Evolutionary conservation across 2,797 vertebrate species (phyloP).

Genomic region (Poeciliopsis paucimaculata): DNA sequence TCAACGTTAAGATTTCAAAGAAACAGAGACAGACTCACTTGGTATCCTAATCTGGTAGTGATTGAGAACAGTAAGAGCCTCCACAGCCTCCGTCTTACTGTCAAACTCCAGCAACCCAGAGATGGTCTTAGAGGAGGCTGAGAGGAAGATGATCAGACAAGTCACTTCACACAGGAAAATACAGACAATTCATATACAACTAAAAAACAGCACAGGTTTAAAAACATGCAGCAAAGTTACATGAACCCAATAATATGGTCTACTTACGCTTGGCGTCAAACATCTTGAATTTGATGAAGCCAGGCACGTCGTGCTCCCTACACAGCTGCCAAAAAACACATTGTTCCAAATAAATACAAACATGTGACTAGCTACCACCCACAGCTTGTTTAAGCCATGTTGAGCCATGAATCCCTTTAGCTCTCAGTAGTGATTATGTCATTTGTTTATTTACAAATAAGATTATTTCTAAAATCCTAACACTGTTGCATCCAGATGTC

Average conservation of each 20-base stretch:
- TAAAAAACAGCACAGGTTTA: background rate
- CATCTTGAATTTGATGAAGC: conserved; percentile 96
- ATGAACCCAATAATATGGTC: background rate
- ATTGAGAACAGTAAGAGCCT: conserved; percentile 97
- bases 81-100: conserved; percentile 95
- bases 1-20: background rate
- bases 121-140: conserved; percentile 95
- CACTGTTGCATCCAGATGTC: background rate
- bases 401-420: background rate
- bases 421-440: background rate
- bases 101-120: conserved; percentile 96
- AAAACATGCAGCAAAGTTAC: no score
- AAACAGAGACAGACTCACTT: conserved; percentile 82
- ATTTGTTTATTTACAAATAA: background rate
- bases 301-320: conserved; percentile 91
- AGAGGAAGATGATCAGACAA: background rate
- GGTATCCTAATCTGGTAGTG: conserved; percentile 98
- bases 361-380: background rate
- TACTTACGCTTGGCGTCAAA: conserved; percentile 98
- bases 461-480: background rate
- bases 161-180: conserved; percentile 10
- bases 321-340: conserved; percentile 87
- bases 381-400: no score
- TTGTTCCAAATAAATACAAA: background rate
- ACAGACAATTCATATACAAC: background rate